Base-by-base conservation (phyloP, 2,888 invertebrate species). In the Microdon myrmicae region DNA sequence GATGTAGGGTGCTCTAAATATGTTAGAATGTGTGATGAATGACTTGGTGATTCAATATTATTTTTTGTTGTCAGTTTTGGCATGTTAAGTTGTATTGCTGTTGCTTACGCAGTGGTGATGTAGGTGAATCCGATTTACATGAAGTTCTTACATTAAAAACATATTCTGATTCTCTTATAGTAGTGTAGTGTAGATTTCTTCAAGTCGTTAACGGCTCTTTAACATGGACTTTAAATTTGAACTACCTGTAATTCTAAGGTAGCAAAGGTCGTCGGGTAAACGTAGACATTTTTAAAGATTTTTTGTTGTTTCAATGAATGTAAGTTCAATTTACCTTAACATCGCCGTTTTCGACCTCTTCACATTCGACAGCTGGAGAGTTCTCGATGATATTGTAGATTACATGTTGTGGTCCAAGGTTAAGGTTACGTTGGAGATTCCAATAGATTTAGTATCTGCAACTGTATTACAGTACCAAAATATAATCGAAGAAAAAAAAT, bases 301-400 rank as follows among this genome's bases (percentile, higher is more conserved):
- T 92, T 78, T 93, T 94, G 82, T 89, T 92, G 82, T 91, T 90
- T 82, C 90, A 88, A 83, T 91, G 90, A 76, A 94, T 94, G 83
- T 94, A 92, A 77, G 90, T 90, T 83, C 92, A 92, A 83, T 94
- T 94, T 79, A 94, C 90, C 86, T 92, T 92, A 81, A 94, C 86
- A 84, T 94, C 94, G 74, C 94, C 94, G 75, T 93, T 91, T 85
- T 94, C 92, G 77, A 94, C 89, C 94, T 94, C n/a, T n/a, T n/a
- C n/a, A n/a, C n/a, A n/a, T n/a, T n/a, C n/a, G n/a, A n/a, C n/a
- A n/a, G n/a, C n/a, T n/a, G n/a, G n/a, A n/a, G n/a, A n/a, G n/a
- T n/a, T n/a, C n/a, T n/a, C n/a, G n/a, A n/a, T n/a, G n/a, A n/a
- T n/a, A n/a, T n/a, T n/a, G n/a, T n/a, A n/a, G n/a, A n/a, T n/a